Evolutionary conservation across 2,113 vertebrate species (phyloP).

Genomic region (Thunnus maccoyii): DNA sequence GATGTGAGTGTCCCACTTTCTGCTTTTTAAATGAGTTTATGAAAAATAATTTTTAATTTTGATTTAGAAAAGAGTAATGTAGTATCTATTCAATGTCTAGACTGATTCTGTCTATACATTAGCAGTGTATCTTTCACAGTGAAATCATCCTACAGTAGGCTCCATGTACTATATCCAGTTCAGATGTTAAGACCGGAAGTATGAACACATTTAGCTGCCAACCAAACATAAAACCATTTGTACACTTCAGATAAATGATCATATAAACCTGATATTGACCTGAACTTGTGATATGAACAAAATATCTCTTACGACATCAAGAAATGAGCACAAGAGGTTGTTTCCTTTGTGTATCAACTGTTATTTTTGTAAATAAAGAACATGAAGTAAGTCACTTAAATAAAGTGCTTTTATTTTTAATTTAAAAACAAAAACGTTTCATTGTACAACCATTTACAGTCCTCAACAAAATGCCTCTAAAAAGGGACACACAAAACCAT

Average conservation of each 20-base stretch:
- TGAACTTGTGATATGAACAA: no score
- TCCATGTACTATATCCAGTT: no score
- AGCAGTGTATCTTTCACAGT: background rate
- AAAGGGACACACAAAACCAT: background rate
- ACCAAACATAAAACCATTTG: background rate
- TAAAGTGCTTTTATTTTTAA: constrained; percentile 88
- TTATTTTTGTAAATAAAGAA: background rate
- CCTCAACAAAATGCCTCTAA: constrained; percentile 32
- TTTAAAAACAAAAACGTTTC: constrained; percentile 26
- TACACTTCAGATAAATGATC: background rate
- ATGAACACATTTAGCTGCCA: background rate
- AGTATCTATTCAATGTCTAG: background rate
- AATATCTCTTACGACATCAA: no score
- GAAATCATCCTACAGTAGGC: no score
- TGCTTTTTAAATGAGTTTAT: background rate
- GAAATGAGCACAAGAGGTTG: no score
- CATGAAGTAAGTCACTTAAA: constrained; percentile 55
- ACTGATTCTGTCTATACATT: background rate
- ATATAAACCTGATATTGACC: no score
- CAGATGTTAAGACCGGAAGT: no score
- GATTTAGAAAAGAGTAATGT: no score
- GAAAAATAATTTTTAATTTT: background rate
- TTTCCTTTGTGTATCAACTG: background rate
- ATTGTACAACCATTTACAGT: background rate
- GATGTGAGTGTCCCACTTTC: no score